These are phyloP conservation scores for Eupsittula cactorum DNA, from an alignment of 2,113 vertebrate genomes.

Conservation along the genomic window DNA sequence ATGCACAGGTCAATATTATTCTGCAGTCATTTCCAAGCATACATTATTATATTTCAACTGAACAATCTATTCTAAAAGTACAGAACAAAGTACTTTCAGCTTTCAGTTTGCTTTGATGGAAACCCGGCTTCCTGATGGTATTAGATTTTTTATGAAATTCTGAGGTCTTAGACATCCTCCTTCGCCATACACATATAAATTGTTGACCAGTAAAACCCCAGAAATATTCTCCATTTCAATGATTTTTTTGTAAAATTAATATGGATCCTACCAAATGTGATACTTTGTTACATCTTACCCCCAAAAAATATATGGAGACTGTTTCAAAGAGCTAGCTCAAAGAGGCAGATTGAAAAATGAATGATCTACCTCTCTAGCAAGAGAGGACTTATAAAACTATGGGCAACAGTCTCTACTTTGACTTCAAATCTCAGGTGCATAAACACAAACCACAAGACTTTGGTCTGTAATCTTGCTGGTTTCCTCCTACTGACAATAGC, in stretches of 20 bases:
- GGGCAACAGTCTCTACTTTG: neutral
- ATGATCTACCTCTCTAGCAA: neutral
- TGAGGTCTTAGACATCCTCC: neutral
- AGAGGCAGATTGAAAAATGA: neutral
- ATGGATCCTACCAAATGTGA: neutral
- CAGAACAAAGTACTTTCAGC: neutral
- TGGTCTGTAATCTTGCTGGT: neutral
- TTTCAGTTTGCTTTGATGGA: neutral
- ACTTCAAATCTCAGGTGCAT: neutral
- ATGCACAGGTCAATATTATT: neutral
- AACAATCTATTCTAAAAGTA: neutral
- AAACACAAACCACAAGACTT: neutral
- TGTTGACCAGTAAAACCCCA: neutral
- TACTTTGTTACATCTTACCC: neutral
- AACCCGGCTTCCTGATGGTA: neutral
- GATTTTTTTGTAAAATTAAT: neutral
- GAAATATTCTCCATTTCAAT: neutral
- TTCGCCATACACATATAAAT: neutral
- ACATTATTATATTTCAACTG: neutral
- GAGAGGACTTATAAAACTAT: neutral
- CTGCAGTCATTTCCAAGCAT: neutral
- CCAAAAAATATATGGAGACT: rapidly evolving
- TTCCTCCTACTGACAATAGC: neutral
- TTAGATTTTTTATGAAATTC: neutral
- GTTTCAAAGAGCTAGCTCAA: neutral